These are phyloP conservation scores for Phlogophora meticulosa DNA, from an alignment of 2,888 invertebrate species.

Conservation along the genomic window DNA sequence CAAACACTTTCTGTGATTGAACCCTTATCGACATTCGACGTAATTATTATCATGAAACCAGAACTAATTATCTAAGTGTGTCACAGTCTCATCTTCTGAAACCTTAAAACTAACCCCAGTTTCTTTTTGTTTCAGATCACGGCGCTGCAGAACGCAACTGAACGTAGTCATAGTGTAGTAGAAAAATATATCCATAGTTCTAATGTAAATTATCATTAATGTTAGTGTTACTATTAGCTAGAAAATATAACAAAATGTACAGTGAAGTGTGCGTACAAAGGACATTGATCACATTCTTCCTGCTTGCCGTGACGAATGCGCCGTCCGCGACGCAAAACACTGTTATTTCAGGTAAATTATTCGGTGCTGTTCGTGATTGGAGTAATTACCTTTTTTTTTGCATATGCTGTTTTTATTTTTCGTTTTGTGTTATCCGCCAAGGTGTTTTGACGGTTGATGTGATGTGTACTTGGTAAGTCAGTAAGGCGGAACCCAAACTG, in stretches of 20 bases:
- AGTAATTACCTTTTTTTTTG: slow-evolving; percentile 35
- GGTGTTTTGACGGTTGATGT: background rate
- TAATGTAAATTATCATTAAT: slow-evolving; percentile 67
- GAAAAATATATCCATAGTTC: slow-evolving; percentile 61
- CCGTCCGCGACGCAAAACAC: slow-evolving; percentile 85
- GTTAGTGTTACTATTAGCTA: slow-evolving; percentile 75
- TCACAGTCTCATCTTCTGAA: background rate
- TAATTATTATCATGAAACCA: background rate
- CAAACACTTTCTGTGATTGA: background rate
- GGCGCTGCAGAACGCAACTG: slow-evolving; percentile 68
- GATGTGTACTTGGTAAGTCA: too few species aligned
- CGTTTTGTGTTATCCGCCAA: background rate
- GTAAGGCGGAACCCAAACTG: too few species aligned
- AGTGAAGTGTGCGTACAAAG: slow-evolving; percentile 78
- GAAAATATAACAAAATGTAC: slow-evolving; percentile 83
- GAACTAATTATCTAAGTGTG: background rate
- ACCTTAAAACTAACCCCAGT: slow-evolving; percentile 4
- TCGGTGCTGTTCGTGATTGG: slow-evolving; percentile 23
- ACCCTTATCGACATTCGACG: background rate
- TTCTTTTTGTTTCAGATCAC: slow-evolving; percentile 83
- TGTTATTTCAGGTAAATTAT: slow-evolving; percentile 79
- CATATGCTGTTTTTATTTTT: background rate
- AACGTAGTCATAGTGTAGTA: slow-evolving; percentile 65
- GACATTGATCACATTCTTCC: slow-evolving; percentile 79
- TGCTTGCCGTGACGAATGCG: slow-evolving; percentile 80